Base-by-base conservation (phyloP, 2,797 vertebrate genomes). In the Syndactyla subalaris region DNA sequence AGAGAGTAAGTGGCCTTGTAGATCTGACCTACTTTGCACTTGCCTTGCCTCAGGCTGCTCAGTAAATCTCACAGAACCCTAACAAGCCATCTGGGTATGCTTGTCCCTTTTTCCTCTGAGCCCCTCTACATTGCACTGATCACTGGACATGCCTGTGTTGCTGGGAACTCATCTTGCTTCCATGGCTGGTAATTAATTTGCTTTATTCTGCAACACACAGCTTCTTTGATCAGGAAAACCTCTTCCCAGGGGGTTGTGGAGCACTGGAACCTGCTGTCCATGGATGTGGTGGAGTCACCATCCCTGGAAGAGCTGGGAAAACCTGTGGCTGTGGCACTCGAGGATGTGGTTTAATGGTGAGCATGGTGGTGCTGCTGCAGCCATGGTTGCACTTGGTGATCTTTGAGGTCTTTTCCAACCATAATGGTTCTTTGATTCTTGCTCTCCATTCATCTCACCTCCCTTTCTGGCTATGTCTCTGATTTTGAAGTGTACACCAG, bases 101-200 rank as follows among this genome's bases (percentile, higher is more conserved):
- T 17, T 62, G 39, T 24, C 36, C 10, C 45, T 52, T 21, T 67
- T 45, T 27, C 16, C 20, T 22, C 11, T 27, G 16, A 16, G 30
- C 5, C 84, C 19, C 29, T 77, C 0, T 14, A 10, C 46, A 5
- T 4, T 66, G 8, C 12, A 14, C 12, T 10, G n/a, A 24, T 54
- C n/a, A 14, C 1, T 49, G 23, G 10, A 12, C 6, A 1, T 32
- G 8, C 9, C 41, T 1, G 5, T 79, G 34, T 34, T 88, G 54
- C 22, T 52, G 0, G 9, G 9, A 80, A 27, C 21, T 51, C 43
- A 41, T 18, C 23, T 27, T 0, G 1, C 17, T 4, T 36, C 3
- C 0, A 9, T 62, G 38, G 13, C 11, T 81, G 21, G 7, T 8
- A 34, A 57, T n/a, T 68, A 3, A 12, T 49, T 48, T n/a, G 20